These are phyloP conservation scores for Aromia moschata DNA, from an alignment of 2,888 invertebrate genomes.

Conservation along the genomic window DNA sequence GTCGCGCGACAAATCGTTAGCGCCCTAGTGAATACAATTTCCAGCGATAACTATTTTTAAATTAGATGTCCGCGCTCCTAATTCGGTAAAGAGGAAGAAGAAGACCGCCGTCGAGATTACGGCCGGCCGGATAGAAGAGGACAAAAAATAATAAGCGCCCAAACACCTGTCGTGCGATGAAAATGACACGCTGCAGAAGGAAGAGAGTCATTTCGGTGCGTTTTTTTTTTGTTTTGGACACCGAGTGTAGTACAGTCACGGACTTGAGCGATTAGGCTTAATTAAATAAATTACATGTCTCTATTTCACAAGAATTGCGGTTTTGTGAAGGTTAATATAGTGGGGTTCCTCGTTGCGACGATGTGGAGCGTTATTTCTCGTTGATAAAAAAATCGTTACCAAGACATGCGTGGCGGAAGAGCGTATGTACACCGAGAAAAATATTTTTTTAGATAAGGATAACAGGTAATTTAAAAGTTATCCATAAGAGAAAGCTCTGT, in stretches of 20 bases:
- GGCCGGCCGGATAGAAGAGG: conserved; percentile 28
- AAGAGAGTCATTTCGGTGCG: conserved; percentile 59
- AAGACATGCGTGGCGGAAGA: too few species aligned
- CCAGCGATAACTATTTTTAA: conserved; percentile 21
- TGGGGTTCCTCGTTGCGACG: conserved; percentile 42
- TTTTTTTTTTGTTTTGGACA: conserved; percentile 56
- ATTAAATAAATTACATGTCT: conserved; percentile 63
- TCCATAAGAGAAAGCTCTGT: too few species aligned
- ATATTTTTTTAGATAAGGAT: too few species aligned
- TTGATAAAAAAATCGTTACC: too few species aligned
- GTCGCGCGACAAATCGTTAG: too few species aligned
- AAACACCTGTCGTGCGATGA: conserved; percentile 58
- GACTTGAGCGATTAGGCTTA: conserved; percentile 62
- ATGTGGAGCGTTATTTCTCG: conserved; percentile 18
- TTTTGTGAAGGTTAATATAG: conserved; percentile 52
- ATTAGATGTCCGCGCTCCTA: conserved; percentile 19
- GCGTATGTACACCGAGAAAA: too few species aligned
- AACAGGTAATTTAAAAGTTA: too few species aligned
- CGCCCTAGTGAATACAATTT: too few species aligned
- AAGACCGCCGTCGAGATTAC: conserved; percentile 29
- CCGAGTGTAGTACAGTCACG: conserved; percentile 56
- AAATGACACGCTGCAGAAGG: conserved; percentile 61
- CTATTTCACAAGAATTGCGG: conserved; percentile 61
- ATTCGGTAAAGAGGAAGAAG: conserved; percentile 29
- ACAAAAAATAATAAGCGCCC: conserved; percentile 38